Evolutionary conservation across 2,888 invertebrate species (phyloP), one percentile per base, ranked within the genome.

Genomic region (Volucella zonaria): DNA sequence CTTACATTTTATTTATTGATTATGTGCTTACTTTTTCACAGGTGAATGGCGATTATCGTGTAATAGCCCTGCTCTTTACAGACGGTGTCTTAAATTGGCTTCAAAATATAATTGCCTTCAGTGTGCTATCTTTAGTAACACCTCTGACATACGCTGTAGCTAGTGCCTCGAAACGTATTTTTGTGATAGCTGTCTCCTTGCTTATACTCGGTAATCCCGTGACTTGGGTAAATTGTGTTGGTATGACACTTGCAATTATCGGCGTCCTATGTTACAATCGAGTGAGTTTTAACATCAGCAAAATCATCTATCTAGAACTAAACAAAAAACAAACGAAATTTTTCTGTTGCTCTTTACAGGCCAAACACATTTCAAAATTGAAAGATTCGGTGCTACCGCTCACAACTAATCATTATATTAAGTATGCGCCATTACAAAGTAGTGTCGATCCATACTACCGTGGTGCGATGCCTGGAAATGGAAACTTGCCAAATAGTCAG

Each of bases 91-190:
- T 98, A 87, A 98, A 97, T 90, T 99, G 98, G 96, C 93, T 97
- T 88, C 99, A 99, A 92, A 99, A 98, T 90, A 95, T 98, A 89
- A 95, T 98, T 68, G 99, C 99, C 0, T 99, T 99, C 93, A 97
- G 97, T 88, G 96, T 99, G 71, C 93, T 99, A 87, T 96, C 97
- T 70, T 93, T 96, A 87, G 97, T 99, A 49, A 95, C 98, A n/a
- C 98, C 99, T 51, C 93, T 99, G 43, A 97, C 97, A 0, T 99
- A 99, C 92, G 98, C 98, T 0, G 98, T 99, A 75, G 98, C 98
- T 68, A 98, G 97, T 92, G 97, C 97, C 38, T 97, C 98, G 70
- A 99, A 99, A 93, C 94, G 98, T 88, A 97, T 98, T 87, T 96
- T 95, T 88, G 97, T 99, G 74, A 98, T 99, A 90, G 95, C 94